phyloP scores from a whole-genome alignment of 2,113 vertebrate species.

The Oncorhynchus nerka region DNA sequence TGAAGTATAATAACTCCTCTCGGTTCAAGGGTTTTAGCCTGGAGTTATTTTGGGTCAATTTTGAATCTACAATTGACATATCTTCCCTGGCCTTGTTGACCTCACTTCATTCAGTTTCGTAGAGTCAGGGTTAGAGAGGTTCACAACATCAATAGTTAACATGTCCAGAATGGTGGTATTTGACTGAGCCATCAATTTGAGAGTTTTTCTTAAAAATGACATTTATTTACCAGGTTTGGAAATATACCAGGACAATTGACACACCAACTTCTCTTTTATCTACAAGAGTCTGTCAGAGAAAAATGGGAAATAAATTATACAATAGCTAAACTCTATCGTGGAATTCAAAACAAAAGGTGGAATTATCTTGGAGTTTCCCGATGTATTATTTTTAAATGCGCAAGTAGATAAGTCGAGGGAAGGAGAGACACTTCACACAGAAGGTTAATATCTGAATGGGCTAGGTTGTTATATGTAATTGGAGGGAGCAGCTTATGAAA shows the following conservation, averaged over 20 bases:
- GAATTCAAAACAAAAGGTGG: conserved; percentile 27
- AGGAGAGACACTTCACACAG: conserved; percentile 39
- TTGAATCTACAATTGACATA: not conserved
- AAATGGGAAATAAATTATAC: not conserved
- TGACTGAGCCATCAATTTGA: not conserved
- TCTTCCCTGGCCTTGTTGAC: conserved; percentile 5
- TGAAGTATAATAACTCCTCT: too few species aligned
- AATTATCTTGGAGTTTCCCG: conserved; percentile 37
- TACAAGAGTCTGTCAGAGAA: not conserved
- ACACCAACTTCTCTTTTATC: conserved; percentile 1
- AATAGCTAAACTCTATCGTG: conserved; percentile 3
- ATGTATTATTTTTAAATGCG: conserved; percentile 41
- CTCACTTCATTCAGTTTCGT: not conserved
- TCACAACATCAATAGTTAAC: conserved; percentile 7
- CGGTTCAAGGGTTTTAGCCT: too few species aligned
- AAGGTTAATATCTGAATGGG: conserved; percentile 63
- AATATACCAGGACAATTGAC: not conserved
- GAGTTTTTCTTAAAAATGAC: not conserved
- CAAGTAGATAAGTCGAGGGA: conserved; percentile 30
- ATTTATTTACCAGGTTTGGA: not conserved
- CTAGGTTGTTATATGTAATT: conserved; percentile 70
- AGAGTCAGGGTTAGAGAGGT: not conserved
- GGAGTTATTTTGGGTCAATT: too few species aligned
- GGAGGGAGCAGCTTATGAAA: conserved; percentile 69
- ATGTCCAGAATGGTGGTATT: conserved; percentile 11